Base-by-base conservation (phyloP, 2,888 invertebrate genomes). In the Polydrusus pterygomalis region DNA sequence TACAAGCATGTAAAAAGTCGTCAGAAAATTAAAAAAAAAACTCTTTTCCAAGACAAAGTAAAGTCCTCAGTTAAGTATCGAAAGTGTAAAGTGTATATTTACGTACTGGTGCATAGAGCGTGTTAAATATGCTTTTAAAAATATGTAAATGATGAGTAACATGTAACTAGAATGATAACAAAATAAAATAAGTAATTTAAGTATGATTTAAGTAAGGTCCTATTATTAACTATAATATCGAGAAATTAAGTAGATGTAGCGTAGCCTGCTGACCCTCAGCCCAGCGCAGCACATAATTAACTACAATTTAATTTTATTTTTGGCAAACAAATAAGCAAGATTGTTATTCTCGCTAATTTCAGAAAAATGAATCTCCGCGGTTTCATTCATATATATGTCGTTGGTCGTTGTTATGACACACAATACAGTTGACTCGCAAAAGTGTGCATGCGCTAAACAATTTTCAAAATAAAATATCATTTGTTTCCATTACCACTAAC, bases 351-450 rank as follows among this genome's bases (percentile, higher is more conserved):
- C 67, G 58, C 58, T 40, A 20, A 10, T 56, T 49, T 65, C 51
- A 60, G 38, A 45, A 17, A 30, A 47, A 69, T 64, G 47, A 63
- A 56, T 38, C 20, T 43, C 47, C 70, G 58, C 68, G 67, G 15
- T 71, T 70, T 72, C 72, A 77, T 75, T 74, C 71, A 75, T 75
- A 81, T 80, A n/a, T n/a, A n/a, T n/a, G n/a, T n/a, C n/a, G 81
- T 82, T 80, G 84, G 82, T 86, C 86, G 86, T 85, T 83, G 82
- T 76, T 73, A 43, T 84, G 84, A 86, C 87, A 86, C 85, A 87
- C 84, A 87, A 87, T 87, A 87, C 87, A 87, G 83, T 86, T 86
- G 84, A 86, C 87, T 86, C 87, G 85, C 84, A 86, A 85, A 84
- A 84, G 84, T 86, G 84, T 86, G 84, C 86, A 86, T 87, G 86